These are phyloP conservation scores for Lucifuga dentata DNA, from an alignment of 2,113 vertebrate genomes.

Conservation along the genomic window DNA sequence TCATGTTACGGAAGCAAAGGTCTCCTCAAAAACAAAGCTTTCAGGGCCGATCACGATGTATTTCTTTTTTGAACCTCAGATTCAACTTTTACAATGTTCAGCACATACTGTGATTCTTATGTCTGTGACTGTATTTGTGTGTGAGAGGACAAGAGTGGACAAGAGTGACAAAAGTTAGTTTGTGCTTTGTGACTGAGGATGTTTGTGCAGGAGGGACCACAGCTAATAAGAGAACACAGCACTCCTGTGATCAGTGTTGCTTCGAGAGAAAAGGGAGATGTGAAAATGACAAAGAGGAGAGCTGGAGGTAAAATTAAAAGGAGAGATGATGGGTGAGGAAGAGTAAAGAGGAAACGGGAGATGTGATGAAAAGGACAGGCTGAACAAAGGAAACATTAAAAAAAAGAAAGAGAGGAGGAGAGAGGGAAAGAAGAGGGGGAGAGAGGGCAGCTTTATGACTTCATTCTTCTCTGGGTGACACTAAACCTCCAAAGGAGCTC, in stretches of 20 bases:
- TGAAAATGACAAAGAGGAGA: not conserved
- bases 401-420: not conserved
- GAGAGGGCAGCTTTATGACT: constrained; percentile 47
- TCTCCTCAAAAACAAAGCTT: too few species aligned
- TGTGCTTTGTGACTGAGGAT: too few species aligned
- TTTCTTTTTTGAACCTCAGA: too few species aligned
- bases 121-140: too few species aligned
- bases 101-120: too few species aligned
- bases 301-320: constrained; percentile 2
- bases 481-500: constrained; percentile 42
- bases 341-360: not conserved
- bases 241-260: not conserved
- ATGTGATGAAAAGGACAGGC: not conserved
- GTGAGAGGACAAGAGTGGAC: too few species aligned
- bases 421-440: not conserved
- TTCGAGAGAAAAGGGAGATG: not conserved
- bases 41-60: too few species aligned
- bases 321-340: not conserved
- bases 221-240: not conserved
- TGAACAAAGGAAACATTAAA: not conserved
- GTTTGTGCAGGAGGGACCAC: too few species aligned
- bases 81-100: too few species aligned
- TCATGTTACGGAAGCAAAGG: too few species aligned
- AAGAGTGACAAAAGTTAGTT: too few species aligned
- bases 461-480: constrained; percentile 42